phyloP scores from a whole-genome alignment of 1,140 invertebrate genomes.

The Monomorium pharaonis region DNA sequence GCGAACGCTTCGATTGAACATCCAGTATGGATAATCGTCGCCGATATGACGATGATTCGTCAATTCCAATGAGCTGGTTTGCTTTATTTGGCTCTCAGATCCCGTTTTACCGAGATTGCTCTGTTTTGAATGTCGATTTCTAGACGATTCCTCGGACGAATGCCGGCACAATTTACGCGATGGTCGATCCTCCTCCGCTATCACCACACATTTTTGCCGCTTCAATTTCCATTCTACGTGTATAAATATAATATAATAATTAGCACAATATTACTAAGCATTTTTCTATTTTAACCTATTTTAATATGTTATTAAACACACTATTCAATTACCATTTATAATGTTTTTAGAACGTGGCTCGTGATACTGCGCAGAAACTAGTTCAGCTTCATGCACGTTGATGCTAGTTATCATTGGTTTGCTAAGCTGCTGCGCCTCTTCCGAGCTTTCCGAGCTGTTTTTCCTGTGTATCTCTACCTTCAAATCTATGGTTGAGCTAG shows the following conservation, averaged over 20 bases:
- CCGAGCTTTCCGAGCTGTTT: constrained; percentile 94
- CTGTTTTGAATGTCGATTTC: constrained; percentile 80
- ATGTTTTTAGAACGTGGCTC: constrained; percentile 73
- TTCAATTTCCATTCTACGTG: constrained; percentile 74
- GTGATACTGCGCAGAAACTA: constrained; percentile 75
- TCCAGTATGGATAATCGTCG: constrained; percentile 82
- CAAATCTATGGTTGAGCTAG: constrained; percentile 88
- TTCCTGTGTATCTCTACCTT: constrained; percentile 97
- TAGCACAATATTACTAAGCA: not conserved
- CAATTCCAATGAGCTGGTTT: constrained; percentile 82
- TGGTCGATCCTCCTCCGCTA: constrained; percentile 77
- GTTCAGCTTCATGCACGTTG: constrained; percentile 79
- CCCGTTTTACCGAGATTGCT: constrained; percentile 82
- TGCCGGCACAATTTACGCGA: constrained; percentile 79
- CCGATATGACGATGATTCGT: constrained; percentile 72
- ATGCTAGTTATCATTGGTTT: constrained; percentile 77
- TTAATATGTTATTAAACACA: not conserved
- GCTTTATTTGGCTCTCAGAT: constrained; percentile 84
- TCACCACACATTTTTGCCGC: constrained; percentile 76
- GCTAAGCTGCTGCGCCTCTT: constrained; percentile 83
- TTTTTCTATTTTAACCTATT: not conserved
- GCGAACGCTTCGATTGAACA: constrained; percentile 79
- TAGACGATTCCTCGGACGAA: constrained; percentile 81
- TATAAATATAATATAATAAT: no score
- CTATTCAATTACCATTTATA: constrained; percentile 74